phyloP scores from a whole-genome alignment of 2,888 invertebrate genomes.

The Ferrisia virgata region DNA sequence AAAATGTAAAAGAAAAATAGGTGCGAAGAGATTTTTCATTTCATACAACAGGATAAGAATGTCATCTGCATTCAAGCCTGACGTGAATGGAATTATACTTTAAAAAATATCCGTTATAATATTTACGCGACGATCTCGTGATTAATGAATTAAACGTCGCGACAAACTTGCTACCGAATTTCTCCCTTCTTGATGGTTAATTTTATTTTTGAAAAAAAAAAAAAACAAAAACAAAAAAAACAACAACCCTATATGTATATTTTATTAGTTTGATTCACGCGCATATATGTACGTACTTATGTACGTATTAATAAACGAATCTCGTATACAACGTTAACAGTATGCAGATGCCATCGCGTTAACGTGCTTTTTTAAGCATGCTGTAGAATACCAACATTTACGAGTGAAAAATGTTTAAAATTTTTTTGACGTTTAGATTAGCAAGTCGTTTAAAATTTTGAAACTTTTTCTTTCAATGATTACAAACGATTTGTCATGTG shows the following conservation, averaged over 20 bases:
- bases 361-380: neutral
- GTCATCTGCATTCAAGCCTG: constrained; percentile 16
- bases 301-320: no score
- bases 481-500: neutral
- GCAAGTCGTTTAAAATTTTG: neutral
- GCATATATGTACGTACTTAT: neutral
- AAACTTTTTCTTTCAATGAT: constrained; percentile 25
- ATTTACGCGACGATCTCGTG: neutral
- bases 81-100: constrained; percentile 15
- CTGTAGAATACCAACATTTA: no score
- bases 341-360: no score
- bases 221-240: no score
- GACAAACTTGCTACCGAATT: neutral
- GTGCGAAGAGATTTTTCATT: constrained; percentile 47
- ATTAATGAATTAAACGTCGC: constrained; percentile 14
- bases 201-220: neutral
- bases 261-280: neutral
- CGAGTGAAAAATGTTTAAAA: neutral
- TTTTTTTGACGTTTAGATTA: neutral
- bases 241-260: no score
- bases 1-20: constrained; percentile 48
- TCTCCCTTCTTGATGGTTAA: neutral
- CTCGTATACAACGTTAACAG: no score
- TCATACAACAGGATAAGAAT: constrained; percentile 40
- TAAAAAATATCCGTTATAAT: constrained; percentile 6